phyloP scores from a whole-genome alignment of 2,888 invertebrate species.

The Chydorus sphaericus region DNA sequence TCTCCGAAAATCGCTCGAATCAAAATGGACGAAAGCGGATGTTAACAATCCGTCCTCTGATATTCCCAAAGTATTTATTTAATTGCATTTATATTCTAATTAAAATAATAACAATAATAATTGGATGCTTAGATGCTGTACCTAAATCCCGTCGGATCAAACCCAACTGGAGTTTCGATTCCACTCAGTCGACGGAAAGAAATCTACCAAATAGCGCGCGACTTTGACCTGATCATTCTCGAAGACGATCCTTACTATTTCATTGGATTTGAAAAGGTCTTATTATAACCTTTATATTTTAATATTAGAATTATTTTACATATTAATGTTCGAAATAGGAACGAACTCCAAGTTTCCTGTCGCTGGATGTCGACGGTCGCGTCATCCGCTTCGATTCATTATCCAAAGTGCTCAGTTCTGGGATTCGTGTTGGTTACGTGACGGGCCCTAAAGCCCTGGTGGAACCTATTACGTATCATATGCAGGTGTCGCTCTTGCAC shows the following conservation, averaged over 20 bases:
- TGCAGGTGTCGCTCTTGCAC: slow-evolving; percentile 51
- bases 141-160: slow-evolving; percentile 57
- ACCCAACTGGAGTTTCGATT: slow-evolving; percentile 57
- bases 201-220: slow-evolving; percentile 57
- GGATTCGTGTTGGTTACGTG: slow-evolving; percentile 55
- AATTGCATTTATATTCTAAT: not conserved
- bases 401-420: slow-evolving; percentile 55
- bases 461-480: slow-evolving; percentile 47
- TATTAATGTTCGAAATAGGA: slow-evolving; percentile 26
- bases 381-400: slow-evolving; percentile 63
- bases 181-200: slow-evolving; percentile 46
- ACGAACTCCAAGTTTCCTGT: slow-evolving; percentile 48
- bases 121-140: slow-evolving; percentile 41
- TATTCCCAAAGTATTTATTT: slow-evolving; percentile 13
- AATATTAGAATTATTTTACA: not conserved
- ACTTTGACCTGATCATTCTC: slow-evolving; percentile 58
- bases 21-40: slow-evolving; percentile 19
- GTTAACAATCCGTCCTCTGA: not conserved
- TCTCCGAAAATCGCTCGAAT: slow-evolving; percentile 40
- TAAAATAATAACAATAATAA: too few relatives aligned
- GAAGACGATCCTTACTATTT: slow-evolving; percentile 75
- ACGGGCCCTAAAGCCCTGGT: slow-evolving; percentile 52
- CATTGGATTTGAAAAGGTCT: slow-evolving; percentile 50
- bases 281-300: slow-evolving; percentile 18
- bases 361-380: slow-evolving; percentile 56